Evolutionary conservation across 2,797 vertebrate species (phyloP), one percentile per base, ranked within the genome.

Genomic region (Cryptoprocta ferox): DNA sequence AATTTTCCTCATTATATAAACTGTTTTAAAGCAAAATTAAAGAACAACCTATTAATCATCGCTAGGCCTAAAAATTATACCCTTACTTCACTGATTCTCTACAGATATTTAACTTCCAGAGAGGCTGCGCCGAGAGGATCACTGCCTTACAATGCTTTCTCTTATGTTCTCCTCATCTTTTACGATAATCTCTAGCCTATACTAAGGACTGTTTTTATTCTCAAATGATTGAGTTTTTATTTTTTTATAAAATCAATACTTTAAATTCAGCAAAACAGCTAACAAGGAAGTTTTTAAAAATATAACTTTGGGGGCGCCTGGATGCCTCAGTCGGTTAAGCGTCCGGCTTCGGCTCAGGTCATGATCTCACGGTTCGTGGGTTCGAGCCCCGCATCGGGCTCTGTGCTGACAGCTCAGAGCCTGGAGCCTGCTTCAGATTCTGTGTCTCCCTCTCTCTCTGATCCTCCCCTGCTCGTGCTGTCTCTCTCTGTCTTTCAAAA

Each of bases 211-310:
- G 11, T 63, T 88, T 91, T 88, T 88, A 87, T 75, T 93, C 15
- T 91, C 76, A 93, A 91, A 26, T 16, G 39, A 91, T 28, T 84
- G 42, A 19, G n/a, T 82, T 80, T 71, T 79, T 65, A 28, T 79
- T 91, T 91, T 90, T 73, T 70, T 37, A 70, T 76, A 89, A 85
- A 94, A 92, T 83, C 37, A 73, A 70, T 50, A 71, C 35, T 78
- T 89, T 79, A 80, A 95, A 66, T 61, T 92, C 18, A 88, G 42
- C 78, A 71, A 56, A 92, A 84, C 19, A 78, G 16, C 35, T 83
- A 88, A 59, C 35, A 53, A 45, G 50, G 28, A 90, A 42, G 50
- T 59, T 87, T 89, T 42, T 13, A 1, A 45, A 76, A 82, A 81
- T 83, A 90, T 63, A 80, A 50, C 30, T 30, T 84, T 73, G 56